phyloP scores from a whole-genome alignment of 53 echinoderm and acorn worm species.

The Holothuria scabra region DNA sequence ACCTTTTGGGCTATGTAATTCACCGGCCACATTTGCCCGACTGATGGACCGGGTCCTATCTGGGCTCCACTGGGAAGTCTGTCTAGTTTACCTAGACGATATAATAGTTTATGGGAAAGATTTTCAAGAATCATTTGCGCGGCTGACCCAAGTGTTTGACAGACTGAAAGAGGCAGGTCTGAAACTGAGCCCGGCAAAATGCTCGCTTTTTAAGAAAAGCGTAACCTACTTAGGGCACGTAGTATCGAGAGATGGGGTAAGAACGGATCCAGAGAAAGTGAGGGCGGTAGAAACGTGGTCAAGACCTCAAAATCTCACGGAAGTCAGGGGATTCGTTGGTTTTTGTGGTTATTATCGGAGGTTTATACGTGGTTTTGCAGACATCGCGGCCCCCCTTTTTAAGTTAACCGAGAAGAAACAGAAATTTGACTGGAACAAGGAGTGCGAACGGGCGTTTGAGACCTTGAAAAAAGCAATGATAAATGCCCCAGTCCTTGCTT shows the following conservation, averaged over 20 bases:
- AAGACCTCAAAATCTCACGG: constrained; percentile 31
- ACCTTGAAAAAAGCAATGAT: neutral
- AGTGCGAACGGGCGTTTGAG: constrained; percentile 47
- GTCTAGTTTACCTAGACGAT: constrained; percentile 50
- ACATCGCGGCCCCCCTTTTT: constrained; percentile 49
- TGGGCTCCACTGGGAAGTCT: constrained; percentile 49
- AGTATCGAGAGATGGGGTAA: constrained; percentile 37
- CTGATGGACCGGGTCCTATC: constrained; percentile 42
- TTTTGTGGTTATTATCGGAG: constrained; percentile 22
- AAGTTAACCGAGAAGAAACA: constrained; percentile 56
- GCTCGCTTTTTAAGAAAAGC: constrained; percentile 49
- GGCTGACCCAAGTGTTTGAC: constrained; percentile 27
- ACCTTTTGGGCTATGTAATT: constrained; percentile 48
- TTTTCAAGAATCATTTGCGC: constrained; percentile 19
- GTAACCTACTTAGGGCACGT: constrained; percentile 48
- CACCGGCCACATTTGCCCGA: constrained; percentile 47
- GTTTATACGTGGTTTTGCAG: constrained; percentile 39
- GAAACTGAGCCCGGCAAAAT: constrained; percentile 58
- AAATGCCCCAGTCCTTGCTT: neutral
- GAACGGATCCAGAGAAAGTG: constrained; percentile 48
- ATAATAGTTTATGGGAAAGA: constrained; percentile 56
- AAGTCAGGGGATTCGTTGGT: constrained; percentile 49
- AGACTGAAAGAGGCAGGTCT: constrained; percentile 35
- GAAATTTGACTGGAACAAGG: constrained; percentile 48
- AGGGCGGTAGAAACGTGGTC: constrained; percentile 41